Evolutionary conservation across 2,797 vertebrate genomes (phyloP).

Genomic region (Phyllotis vaccarum): DNA sequence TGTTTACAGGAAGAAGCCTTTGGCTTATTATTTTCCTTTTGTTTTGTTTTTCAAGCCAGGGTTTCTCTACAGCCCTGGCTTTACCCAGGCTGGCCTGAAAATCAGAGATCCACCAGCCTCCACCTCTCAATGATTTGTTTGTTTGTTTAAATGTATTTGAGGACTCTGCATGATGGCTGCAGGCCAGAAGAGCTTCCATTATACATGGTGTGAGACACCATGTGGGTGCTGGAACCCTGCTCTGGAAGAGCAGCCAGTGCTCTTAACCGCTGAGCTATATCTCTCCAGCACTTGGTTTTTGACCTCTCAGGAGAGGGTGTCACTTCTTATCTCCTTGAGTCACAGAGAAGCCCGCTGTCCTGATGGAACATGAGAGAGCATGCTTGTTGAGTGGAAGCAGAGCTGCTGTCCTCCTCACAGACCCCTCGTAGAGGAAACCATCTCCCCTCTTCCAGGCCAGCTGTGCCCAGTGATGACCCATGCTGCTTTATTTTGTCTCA

Average conservation of each 20-base stretch:
- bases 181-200: background rate
- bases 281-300: background rate
- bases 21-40: background rate
- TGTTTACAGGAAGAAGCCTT: rapidly evolving
- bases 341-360: background rate
- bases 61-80: background rate
- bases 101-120: too few species aligned
- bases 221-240: too few species aligned
- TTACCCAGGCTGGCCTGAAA: background rate
- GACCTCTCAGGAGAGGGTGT: background rate
- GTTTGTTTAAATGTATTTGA: background rate
- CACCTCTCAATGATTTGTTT: too few species aligned
- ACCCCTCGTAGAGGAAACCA: background rate
- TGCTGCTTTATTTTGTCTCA: background rate
- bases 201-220: background rate
- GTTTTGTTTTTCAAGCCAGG: background rate
- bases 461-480: background rate
- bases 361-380: background rate
- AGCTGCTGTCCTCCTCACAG: too few species aligned
- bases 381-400: background rate
- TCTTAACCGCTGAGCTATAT: background rate
- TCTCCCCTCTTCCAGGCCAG: too few species aligned
- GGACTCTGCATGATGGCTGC: background rate
- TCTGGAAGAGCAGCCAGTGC: background rate
- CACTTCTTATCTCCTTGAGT: background rate